Evolutionary conservation across 2,113 vertebrate species (phyloP), one percentile per base, ranked within the genome.

Genomic region (Mustela lutreola): DNA sequence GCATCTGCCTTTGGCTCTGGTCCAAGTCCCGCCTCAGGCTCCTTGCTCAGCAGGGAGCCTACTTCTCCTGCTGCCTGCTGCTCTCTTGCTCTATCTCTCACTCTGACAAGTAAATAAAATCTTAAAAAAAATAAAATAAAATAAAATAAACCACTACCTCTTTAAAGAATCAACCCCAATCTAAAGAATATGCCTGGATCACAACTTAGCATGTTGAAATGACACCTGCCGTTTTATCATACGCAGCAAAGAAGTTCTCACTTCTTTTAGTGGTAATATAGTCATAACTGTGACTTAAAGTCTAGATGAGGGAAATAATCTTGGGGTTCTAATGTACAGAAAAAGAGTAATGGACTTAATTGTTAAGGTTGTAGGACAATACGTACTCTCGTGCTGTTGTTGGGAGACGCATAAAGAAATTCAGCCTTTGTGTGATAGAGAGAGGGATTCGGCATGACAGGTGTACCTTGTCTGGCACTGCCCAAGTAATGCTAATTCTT

Each of bases 321-420:
- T 76, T 14, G 5, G 28, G 48, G 9, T 86, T 84, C 19, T 18
- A 81, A 10, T 50, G 71, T 26, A 76, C 15, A 95, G 53, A 73
- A 62, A 91, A 94, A 88, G 19, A 91, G 14, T 39, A 48, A n/a
- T 95, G n/a, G 4, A 82, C 21, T 63, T 91, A 58, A 71, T 80
- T 75, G 19, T 56, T 36, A 33, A 76, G 10, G 11, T 48, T 31
- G 5, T 88, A 73, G 33, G 48, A 86, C 78, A 90, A 42, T 67
- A 85, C 63, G 1, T 81, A 18, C 39, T 89, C 31, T 71, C 7
- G 18, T 89, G 50, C 24, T 60, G 0, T 81, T 63, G 18, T 36
- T 76, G 45, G 16, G 21, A 82, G 11, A 5, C 16, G 11, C 82
- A 26, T 62, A 50, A 56, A 50, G 63, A 45, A 45, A 50, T 60